Percentiles rank a stretch among this genome's conserved stretches.
phyloP scores from a whole-genome alignment of 1,140 invertebrate species.

The Drosophila auraria region DNA sequence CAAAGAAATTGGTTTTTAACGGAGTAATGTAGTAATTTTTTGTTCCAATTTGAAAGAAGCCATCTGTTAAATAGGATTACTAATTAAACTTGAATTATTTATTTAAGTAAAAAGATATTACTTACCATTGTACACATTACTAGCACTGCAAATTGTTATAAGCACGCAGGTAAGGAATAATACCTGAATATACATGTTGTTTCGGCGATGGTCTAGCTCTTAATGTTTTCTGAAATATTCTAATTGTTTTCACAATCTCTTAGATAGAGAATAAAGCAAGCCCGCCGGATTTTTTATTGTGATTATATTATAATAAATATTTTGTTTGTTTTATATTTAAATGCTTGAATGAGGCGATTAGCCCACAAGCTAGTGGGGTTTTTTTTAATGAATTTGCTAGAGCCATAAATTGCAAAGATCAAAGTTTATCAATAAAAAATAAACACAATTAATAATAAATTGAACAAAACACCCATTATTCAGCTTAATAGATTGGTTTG shows the following conservation, averaged over 20 bases:
- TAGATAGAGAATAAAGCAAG: not conserved
- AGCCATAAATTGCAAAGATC: not conserved
- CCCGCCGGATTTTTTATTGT: not conserved
- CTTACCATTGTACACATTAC: not conserved
- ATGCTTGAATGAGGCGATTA: not conserved
- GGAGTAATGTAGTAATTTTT: not conserved
- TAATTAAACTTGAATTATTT: not conserved
- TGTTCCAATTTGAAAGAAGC: not conserved
- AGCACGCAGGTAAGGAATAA: not conserved
- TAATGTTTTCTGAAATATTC: not conserved
- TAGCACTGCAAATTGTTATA: not conserved
- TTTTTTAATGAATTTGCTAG: not conserved
- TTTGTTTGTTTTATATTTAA: not conserved
- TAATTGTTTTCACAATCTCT: not conserved
- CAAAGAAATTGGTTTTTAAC: not conserved
- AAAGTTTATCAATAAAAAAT: slow-evolving; percentile 2
- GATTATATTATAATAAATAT: not conserved
- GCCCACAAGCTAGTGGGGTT: not conserved
- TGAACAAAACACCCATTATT: not conserved
- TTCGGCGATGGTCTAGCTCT: not conserved
- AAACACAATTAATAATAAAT: not conserved
- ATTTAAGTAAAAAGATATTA: not conserved
- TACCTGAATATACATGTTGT: not conserved
- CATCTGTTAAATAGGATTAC: not conserved
- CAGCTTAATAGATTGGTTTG: no score